These are phyloP conservation scores for Calyptomena viridis DNA, from an alignment of 2,113 vertebrate genomes.

Conservation along the genomic window DNA sequence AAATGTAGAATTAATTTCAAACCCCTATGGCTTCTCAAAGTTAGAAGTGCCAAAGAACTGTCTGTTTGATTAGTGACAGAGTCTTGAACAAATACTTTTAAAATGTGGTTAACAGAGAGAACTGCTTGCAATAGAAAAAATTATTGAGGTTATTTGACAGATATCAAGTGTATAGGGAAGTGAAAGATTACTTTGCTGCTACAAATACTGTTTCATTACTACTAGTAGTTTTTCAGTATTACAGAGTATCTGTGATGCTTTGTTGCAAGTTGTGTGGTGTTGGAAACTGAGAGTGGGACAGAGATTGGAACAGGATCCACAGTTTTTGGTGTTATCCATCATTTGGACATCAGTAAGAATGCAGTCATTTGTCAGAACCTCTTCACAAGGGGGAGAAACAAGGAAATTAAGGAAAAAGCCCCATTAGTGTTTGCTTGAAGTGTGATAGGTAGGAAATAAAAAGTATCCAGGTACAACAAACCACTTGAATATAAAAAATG, in stretches of 20 bases:
- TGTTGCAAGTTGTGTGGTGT: background rate
- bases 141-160: background rate
- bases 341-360: background rate
- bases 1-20: background rate
- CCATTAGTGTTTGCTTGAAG: background rate
- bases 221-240: background rate
- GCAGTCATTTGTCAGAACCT: background rate
- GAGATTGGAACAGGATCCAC: background rate
- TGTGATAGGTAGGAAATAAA: background rate
- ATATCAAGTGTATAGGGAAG: background rate
- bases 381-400: background rate
- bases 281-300: background rate
- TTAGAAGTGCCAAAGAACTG: background rate
- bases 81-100: background rate
- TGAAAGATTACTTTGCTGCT: background rate
- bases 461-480: background rate
- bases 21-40: background rate
- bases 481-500: background rate
- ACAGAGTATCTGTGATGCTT: background rate
- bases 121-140: background rate
- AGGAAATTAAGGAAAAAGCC: background rate
- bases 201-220: background rate
- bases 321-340: background rate
- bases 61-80: background rate
- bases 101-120: background rate